Evolutionary conservation across 2,888 invertebrate species (phyloP).

Genomic region (Drosophila quinaria): DNA sequence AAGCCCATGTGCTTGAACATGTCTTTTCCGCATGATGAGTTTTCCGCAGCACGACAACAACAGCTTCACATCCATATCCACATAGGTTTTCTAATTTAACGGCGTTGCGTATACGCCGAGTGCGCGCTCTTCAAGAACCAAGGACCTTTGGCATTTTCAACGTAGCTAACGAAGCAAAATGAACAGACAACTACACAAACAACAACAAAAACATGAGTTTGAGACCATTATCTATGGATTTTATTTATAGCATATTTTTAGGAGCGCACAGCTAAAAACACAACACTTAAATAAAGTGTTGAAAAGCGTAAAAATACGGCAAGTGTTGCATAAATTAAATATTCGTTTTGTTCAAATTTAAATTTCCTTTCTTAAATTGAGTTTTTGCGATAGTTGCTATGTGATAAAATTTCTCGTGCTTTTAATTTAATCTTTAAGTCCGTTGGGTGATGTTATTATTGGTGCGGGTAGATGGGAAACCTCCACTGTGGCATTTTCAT

Average conservation of each 20-base stretch:
- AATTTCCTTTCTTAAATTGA: constrained; percentile 31
- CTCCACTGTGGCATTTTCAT: constrained; percentile 49
- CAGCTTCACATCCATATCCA: constrained; percentile 36
- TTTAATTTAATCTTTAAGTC: constrained; percentile 74
- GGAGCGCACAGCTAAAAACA: constrained; percentile 52
- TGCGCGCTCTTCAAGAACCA: constrained; percentile 25
- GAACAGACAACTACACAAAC: constrained; percentile 42
- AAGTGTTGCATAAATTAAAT: constrained; percentile 48
- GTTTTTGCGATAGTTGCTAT: constrained; percentile 46
- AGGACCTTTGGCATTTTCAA: constrained; percentile 55
- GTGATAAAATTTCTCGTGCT: constrained; percentile 53
- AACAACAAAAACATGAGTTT: constrained; percentile 23
- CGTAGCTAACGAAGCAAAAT: constrained; percentile 71
- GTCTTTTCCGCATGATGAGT: constrained; percentile 69
- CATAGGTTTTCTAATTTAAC: constrained; percentile 69
- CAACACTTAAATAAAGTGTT: constrained; percentile 60
- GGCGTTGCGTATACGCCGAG: constrained; percentile 59
- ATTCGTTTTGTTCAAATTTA: constrained; percentile 35
- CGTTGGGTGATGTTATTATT: constrained; percentile 67
- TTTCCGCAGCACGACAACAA: constrained; percentile 55
- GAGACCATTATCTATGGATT: constrained; percentile 59
- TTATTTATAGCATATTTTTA: constrained; percentile 79
- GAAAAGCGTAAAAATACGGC: constrained; percentile 18
- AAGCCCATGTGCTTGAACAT: constrained; percentile 69
- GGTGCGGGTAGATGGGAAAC: constrained; percentile 71